A percentile compares a stretch with the other conserved stretches of the same genome.
Conservation (phyloP, 2,797 vertebrate genomes). For the Urophycis tenuis region DNA sequence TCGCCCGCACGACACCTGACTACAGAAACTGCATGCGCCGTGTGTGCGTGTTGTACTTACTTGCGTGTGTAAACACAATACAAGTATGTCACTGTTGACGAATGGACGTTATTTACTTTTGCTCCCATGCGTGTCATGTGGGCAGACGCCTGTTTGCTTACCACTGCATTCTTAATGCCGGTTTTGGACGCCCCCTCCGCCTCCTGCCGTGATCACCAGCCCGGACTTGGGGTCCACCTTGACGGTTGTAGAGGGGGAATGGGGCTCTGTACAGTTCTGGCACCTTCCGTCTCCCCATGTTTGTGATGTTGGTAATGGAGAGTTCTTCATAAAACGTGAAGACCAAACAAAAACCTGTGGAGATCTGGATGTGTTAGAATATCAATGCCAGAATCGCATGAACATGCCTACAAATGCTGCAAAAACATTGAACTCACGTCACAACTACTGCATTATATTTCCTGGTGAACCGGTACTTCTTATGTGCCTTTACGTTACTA, state of each 20-base stretch:
- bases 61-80: not conserved
- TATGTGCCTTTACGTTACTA: too few species aligned
- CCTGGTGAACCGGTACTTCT: not conserved
- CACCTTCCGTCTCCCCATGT: conserved; percentile 77
- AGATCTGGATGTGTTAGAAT: conserved; percentile 12
- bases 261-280: conserved; percentile 88
- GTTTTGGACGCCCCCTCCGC: conserved; percentile 91
- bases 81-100: not conserved
- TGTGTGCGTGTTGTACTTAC: not conserved
- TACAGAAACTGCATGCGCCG: not conserved
- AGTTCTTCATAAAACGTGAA: conserved; percentile 30
- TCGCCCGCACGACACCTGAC: not conserved
- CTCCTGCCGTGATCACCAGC: conserved; percentile 82
- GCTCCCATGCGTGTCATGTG: not conserved
- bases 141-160: conserved; percentile 51
- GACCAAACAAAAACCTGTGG: conserved; percentile 27
- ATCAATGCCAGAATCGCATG: not conserved
- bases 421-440: not conserved
- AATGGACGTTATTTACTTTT: conserved; percentile 37
- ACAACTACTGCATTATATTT: not conserved
- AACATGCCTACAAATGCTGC: not conserved
- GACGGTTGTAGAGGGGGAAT: conserved; percentile 84
- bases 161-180: conserved; percentile 90
- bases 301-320: conserved; percentile 22
- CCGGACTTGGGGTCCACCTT: conserved; percentile 75